Evolutionary conservation across 1,140 invertebrate genomes (phyloP).

Genomic region (Drosophila equinoxialis): DNA sequence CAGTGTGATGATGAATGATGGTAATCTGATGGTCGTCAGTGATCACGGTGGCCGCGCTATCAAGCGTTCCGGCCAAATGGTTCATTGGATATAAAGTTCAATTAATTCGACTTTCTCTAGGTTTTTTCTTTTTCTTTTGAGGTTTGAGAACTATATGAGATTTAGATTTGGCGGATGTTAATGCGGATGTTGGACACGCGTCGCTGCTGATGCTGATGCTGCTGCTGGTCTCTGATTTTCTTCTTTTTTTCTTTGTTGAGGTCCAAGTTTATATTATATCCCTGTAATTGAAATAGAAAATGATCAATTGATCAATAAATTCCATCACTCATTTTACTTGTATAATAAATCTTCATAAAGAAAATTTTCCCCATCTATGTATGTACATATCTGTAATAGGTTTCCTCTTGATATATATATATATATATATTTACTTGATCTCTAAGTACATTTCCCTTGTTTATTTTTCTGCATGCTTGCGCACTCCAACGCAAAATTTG

Average conservation of each 20-base stretch:
- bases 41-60: slow-evolving; percentile 72
- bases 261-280: slow-evolving; percentile 55
- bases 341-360: too few species aligned
- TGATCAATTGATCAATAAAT: not conserved
- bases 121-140: not conserved
- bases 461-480: slow-evolving; percentile 2
- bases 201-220: not conserved
- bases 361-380: slow-evolving; percentile 9
- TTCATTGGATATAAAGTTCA: slow-evolving; percentile 62
- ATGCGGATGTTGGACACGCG: not conserved
- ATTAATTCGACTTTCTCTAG: not conserved
- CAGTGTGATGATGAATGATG: slow-evolving; percentile 48
- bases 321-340: too few species aligned
- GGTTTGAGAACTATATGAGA: slow-evolving; percentile 12
- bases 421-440: slow-evolving; percentile 21
- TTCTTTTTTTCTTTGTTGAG: slow-evolving; percentile 39
- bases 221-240: not conserved
- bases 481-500: slow-evolving; percentile 26
- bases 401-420: not conserved
- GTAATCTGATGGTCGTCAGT: slow-evolving; percentile 37
- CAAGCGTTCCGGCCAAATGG: slow-evolving; percentile 68
- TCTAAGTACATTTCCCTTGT: slow-evolving; percentile 4
- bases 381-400: slow-evolving; percentile 29
- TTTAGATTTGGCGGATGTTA: not conserved
- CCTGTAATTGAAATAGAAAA: slow-evolving; percentile 32